A percentile compares a stretch with the other conserved stretches of the same genome.
Evolutionary conservation across 2,113 vertebrate genomes (phyloP).

Genomic region (Crotalus viridis): DNA sequence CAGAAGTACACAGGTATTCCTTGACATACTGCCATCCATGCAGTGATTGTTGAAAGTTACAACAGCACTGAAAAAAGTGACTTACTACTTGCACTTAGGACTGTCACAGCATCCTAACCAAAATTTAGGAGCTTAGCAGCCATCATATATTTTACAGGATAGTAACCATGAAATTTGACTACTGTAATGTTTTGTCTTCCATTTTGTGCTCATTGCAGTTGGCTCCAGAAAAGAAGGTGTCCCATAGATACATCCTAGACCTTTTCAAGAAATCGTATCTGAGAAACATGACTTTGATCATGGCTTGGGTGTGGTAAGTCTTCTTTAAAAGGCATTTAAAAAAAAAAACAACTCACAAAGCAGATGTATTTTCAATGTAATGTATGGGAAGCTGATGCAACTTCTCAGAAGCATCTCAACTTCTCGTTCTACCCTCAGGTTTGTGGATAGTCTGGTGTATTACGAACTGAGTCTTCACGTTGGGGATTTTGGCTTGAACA

Average conservation of each 20-base stretch:
- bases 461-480: conserved; percentile 62
- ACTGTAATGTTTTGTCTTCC: not conserved
- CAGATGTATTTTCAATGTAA: not conserved
- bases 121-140: not conserved
- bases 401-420: not conserved
- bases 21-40: not conserved
- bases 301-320: conserved; percentile 77
- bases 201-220: conserved; percentile 57
- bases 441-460: conserved; percentile 63
- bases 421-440: conserved; percentile 54
- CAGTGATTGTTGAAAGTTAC: not conserved
- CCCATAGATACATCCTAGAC: conserved; percentile 71
- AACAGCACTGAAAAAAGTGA: not conserved
- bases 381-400: not conserved
- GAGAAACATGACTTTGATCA: conserved; percentile 68
- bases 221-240: conserved; percentile 52
- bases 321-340: not conserved
- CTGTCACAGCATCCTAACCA: not conserved
- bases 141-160: not conserved
- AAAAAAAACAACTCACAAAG: not conserved
- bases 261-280: conserved; percentile 73
- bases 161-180: not conserved
- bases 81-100: not conserved
- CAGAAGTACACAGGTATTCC: not conserved
- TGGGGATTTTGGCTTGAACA: conserved; percentile 52